Conservation (phyloP, 2,797 vertebrate genomes). For the Triplophysa yarkandensis region DNA sequence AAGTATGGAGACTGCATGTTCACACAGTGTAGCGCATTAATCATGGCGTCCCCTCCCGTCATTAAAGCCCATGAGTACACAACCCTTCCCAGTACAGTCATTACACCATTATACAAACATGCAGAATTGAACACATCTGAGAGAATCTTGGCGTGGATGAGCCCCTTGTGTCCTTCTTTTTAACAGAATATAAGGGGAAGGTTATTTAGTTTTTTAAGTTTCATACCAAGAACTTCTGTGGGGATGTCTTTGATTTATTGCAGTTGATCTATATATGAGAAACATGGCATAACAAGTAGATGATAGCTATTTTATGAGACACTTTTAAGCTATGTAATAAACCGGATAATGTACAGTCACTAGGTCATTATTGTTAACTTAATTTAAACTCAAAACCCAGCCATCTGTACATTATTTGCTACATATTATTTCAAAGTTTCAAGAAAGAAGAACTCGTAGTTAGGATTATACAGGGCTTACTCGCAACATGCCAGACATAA, state of each 20-base stretch:
- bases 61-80: constrained; percentile 37
- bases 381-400: background rate
- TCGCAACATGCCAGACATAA: background rate
- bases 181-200: constrained; percentile 4
- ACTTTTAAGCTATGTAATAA: background rate
- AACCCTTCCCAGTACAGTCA: constrained; percentile 30
- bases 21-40: constrained; percentile 72
- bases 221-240: background rate
- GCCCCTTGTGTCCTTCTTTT: constrained; percentile 1
- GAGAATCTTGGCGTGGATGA: background rate
- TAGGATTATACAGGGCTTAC: background rate
- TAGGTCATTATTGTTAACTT: background rate
- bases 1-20: constrained; percentile 63
- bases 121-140: constrained; percentile 44
- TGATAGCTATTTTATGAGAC: background rate
- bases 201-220: background rate
- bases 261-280: background rate
- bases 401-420: background rate
- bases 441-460: background rate
- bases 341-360: background rate
- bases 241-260: background rate
- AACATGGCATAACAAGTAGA: background rate
- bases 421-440: background rate
- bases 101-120: constrained; percentile 42
- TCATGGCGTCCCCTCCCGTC: constrained; percentile 55